Conservation (phyloP, 2,797 vertebrate genomes). For the Microctenopoma steveboyesi region DNA sequence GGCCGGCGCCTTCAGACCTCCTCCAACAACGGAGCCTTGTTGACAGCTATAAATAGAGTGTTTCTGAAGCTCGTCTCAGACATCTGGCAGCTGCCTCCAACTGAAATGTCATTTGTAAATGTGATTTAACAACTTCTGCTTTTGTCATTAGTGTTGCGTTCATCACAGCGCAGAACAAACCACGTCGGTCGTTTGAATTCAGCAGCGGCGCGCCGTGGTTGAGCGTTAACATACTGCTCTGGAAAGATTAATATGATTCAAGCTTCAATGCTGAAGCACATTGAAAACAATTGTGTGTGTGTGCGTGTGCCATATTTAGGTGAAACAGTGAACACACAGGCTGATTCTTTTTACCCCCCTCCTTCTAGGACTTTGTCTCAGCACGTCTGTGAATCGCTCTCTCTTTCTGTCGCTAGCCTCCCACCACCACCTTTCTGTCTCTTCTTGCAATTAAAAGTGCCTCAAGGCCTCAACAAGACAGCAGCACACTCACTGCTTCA, state of each 20-base stretch:
- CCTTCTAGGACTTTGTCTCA: slow-evolving; percentile 40
- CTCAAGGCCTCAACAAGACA: slow-evolving; percentile 60
- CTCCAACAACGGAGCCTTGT: background rate
- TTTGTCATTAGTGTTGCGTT: slow-evolving; percentile 11
- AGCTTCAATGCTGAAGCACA: slow-evolving; percentile 36
- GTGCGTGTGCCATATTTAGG: slow-evolving; percentile 59
- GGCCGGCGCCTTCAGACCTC: no score
- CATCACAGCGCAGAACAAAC: slow-evolving; percentile 11
- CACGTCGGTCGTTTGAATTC: background rate
- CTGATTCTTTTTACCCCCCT: slow-evolving; percentile 65
- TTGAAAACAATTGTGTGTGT: background rate
- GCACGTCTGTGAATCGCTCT: slow-evolving; percentile 36
- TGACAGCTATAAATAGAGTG: background rate
- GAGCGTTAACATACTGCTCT: slow-evolving; percentile 13
- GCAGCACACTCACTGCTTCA: slow-evolving; percentile 14
- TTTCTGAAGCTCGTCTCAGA: slow-evolving; percentile 1
- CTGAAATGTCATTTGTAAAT: background rate
- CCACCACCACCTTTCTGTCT: slow-evolving; percentile 43
- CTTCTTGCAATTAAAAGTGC: slow-evolving; percentile 48
- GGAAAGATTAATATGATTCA: slow-evolving; percentile 21
- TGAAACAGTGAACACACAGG: slow-evolving; percentile 54
- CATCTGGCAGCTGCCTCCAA: background rate
- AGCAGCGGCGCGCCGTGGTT: no score
- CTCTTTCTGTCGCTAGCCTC: slow-evolving; percentile 40
- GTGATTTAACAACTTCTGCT: slow-evolving; percentile 13